These are phyloP conservation scores for Chalcosyrphus nemorum DNA, from an alignment of 2,888 invertebrate genomes.

Conservation along the genomic window DNA sequence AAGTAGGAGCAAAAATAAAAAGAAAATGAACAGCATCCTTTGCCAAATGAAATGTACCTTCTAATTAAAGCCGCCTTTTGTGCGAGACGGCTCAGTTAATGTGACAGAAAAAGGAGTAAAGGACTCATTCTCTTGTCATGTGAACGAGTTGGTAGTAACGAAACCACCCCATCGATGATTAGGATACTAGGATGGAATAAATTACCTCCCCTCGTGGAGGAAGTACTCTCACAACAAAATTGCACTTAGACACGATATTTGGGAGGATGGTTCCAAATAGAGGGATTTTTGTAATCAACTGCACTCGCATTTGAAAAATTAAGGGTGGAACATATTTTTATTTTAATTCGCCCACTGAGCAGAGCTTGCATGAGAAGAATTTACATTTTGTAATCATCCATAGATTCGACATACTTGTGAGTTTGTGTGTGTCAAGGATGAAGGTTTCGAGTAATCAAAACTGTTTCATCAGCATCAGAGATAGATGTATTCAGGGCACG, in stretches of 20 bases:
- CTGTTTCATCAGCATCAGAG: not conserved
- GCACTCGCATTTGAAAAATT: not conserved
- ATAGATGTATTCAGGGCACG: not conserved
- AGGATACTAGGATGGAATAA: conserved; percentile 25
- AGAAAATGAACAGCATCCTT: conserved; percentile 35
- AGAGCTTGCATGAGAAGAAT: not conserved
- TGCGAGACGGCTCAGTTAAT: conserved; percentile 5
- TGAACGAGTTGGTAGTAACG: not conserved
- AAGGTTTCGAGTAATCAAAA: not conserved
- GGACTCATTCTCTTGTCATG: not conserved
- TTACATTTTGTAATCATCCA: too few species aligned
- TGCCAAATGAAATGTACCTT: conserved; percentile 53
- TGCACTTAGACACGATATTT: conserved; percentile 12
- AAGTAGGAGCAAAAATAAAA: not conserved
- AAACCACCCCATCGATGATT: conserved; percentile 3
- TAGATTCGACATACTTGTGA: too few species aligned
- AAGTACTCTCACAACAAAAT: conserved; percentile 17
- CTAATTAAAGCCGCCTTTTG: conserved; percentile 44
- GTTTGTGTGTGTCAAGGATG: not conserved
- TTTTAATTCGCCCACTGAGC: not conserved
- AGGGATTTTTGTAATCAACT: not conserved
- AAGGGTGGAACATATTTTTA: not conserved
- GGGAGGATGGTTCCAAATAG: not conserved
- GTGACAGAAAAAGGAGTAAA: not conserved
- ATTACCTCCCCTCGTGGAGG: conserved; percentile 15